Base-by-base conservation (phyloP, 2,113 vertebrate genomes). In the Azemiops feae region DNA sequence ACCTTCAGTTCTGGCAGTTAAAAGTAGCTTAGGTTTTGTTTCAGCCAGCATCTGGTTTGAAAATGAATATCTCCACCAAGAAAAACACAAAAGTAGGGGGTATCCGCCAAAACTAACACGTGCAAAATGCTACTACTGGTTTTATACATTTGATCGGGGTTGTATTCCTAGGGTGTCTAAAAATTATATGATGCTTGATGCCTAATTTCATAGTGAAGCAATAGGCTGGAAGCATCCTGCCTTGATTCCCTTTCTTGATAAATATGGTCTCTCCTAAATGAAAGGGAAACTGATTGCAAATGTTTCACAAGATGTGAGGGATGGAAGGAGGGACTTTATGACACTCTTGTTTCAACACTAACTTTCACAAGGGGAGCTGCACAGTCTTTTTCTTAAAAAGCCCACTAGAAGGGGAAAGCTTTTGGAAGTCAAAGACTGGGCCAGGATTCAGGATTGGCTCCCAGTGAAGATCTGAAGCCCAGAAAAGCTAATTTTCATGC, bases 381-480 rank as follows among this genome's bases (percentile, higher is more conserved):
- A 81, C 91, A 95, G 92, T 87, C 95, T 97, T 95, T 95, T 95
- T 27, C 86, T 96, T 96, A 95, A 94, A 92, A 94, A 89, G 57
- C 91, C 2, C 58, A 8, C 12, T 2, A 34, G 22, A 81, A 81
- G 18, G 2, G 69, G 34, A 39, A 81, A 9, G 16, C 3, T 81
- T 43, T 9, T 22, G 43, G 94, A 52, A 60, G 89, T 95, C 94
- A 89, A 90, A 95, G 92, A 9, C 7, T 22, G 18, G 3, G 7
- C 34, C 20, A 22, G 7, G 39, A 43, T 39, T 43, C 34, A 60
- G 92, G 87, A 60, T 8, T 64, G 96, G 97, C 96, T 96, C 93
- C 88, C 96, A 97, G 98, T 95, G 97, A 97, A 97, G 96, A 90
- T 93, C 90, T 20, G 94, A 94, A 89, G 95, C 91, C 94, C 3